Conservation (phyloP, 2,797 vertebrate species). For the Somateria mollissima region DNA sequence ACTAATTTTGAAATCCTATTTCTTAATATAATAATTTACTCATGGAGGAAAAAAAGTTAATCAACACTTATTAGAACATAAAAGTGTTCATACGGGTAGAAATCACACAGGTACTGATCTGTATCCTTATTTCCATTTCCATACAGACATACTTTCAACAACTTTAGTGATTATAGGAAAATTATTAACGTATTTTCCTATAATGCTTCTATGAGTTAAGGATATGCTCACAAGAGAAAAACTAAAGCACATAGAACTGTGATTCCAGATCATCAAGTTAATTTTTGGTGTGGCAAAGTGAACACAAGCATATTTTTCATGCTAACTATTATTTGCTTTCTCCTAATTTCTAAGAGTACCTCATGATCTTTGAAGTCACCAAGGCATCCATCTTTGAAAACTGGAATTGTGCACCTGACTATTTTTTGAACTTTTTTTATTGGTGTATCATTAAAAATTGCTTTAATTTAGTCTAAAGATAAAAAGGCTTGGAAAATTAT, state of each 20-base stretch:
- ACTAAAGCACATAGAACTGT: neutral
- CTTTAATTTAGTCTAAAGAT: neutral
- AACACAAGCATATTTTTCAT: neutral
- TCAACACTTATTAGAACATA: neutral
- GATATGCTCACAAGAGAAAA: neutral
- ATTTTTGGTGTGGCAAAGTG: neutral
- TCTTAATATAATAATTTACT: neutral
- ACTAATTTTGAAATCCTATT: neutral
- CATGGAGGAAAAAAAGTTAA: neutral
- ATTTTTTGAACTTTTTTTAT: neutral
- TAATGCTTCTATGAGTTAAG: neutral
- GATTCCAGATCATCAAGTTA: neutral
- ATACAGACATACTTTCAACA: neutral
- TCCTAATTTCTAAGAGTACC: neutral
- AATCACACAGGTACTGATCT: neutral
- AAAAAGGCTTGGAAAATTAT: neutral
- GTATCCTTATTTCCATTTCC: neutral
- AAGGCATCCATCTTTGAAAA: neutral
- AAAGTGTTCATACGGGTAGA: neutral
- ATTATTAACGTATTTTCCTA: neutral
- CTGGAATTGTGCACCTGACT: rapidly evolving
- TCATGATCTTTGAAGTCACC: neutral
- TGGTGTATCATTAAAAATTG: neutral
- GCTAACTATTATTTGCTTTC: neutral
- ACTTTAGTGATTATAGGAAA: neutral